Base-by-base conservation (phyloP, 1,140 invertebrate species). In the Dinoponera quadriceps region DNA sequence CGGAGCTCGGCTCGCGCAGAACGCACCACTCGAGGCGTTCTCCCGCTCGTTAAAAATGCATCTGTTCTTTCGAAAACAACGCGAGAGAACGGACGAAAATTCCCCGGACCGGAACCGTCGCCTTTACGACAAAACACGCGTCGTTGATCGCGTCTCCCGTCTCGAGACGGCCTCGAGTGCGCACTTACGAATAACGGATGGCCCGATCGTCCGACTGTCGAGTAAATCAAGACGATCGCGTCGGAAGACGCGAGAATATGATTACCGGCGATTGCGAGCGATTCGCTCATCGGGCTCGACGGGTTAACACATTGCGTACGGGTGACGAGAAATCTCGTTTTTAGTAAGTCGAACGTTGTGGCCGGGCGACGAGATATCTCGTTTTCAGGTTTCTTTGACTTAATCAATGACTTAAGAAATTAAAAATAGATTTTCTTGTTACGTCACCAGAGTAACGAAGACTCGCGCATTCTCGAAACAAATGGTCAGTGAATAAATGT, bases 201-300 rank as follows among this genome's bases (percentile, higher is more conserved):
- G 20, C 62, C 54, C 9, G 60, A 0, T 66, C 60, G 48, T 54
- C 66, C 18, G 48, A 54, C 16, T 44, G 71, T 25, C 55, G 27
- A 48, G 22, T 51, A 77, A 77, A 55, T 77, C n/a, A 54, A 38
- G 60, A 57, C 11, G 20, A 60, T 3, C 59, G 55, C 18, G 38
- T 44, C 38, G 33, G 22, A 38, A 38, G 22, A 13, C 48, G 13
- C 48, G 20, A 7, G 62, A 55, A 25, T 49, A 44, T 9, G 38
- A 75, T 75, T 75, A 75, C 65, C 20, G 27, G 27, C 48, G 14
- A 65, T 77, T 38, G 66, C 54, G 11, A 14, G 22, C 60, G 72
- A 75, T 63, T 57, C 25, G 18, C 14, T 59, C 49, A 25, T n/a
- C n/a, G n/a, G n/a, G n/a, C n/a, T n/a, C n/a, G n/a, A n/a, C n/a